These are phyloP conservation scores for Tenrec ecaudatus DNA, from an alignment of 2,113 vertebrate genomes.

Conservation along the genomic window DNA sequence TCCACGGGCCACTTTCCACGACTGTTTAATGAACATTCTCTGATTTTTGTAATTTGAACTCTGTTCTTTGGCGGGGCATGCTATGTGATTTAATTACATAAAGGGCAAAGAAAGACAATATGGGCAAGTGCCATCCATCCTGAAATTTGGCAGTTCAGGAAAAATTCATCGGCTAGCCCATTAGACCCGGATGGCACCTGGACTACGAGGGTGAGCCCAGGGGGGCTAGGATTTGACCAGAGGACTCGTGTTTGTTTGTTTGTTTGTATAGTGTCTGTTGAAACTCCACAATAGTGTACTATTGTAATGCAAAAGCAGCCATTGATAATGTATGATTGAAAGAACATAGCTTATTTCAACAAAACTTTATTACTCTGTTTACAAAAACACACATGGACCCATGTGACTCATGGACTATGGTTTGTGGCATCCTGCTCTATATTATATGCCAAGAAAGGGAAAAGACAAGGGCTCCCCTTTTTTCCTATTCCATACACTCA, in stretches of 20 bases:
- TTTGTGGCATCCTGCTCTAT: neutral
- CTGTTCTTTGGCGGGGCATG: neutral
- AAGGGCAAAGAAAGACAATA: neutral
- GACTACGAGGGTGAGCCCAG: too few relatives aligned
- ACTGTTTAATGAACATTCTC: constrained; percentile 44
- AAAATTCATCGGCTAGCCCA: neutral
- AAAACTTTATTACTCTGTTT: neutral
- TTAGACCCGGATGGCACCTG: neutral
- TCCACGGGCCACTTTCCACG: constrained; percentile 49
- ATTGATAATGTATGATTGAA: neutral
- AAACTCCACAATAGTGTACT: neutral
- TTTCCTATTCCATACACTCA: neutral
- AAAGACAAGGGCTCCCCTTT: neutral
- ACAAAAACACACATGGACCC: neutral
- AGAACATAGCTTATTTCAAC: neutral
- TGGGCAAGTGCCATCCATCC: neutral
- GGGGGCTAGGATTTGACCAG: neutral
- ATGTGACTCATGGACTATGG: neutral
- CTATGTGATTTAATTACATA: neutral
- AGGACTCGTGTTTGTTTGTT: neutral
- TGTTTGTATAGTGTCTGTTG: neutral
- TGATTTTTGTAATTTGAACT: constrained; percentile 53
- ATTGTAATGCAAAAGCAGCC: neutral
- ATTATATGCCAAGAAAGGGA: neutral
- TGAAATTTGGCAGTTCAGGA: neutral